These are phyloP conservation scores for Aphidius ervi DNA, from an alignment of 1,140 invertebrate genomes.

Conservation along the genomic window DNA sequence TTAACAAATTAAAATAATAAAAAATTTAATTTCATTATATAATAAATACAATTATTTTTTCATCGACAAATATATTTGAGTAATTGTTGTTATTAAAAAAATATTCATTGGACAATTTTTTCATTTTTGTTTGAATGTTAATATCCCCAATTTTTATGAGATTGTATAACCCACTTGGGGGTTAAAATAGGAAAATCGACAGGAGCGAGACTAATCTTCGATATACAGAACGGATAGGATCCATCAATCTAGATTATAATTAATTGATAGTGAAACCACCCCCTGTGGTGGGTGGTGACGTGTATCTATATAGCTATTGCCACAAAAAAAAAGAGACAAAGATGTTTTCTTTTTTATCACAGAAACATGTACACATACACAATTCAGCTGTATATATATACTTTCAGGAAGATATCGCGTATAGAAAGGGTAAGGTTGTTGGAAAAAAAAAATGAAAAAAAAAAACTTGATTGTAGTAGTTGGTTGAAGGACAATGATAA, in stretches of 20 bases:
- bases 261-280: constrained; percentile 51
- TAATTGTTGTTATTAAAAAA: no score
- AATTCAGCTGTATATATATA: background rate
- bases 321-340: background rate
- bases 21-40: no score
- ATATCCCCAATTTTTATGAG: background rate
- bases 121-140: background rate
- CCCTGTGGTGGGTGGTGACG: constrained; percentile 42
- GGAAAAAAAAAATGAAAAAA: constrained; percentile 20
- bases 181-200: constrained; percentile 21
- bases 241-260: constrained; percentile 57
- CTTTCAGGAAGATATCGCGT: no score
- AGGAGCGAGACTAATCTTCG: constrained; percentile 50
- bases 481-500: background rate
- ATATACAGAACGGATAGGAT: constrained; percentile 45
- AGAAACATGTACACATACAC: constrained; percentile 1
- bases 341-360: background rate
- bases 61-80: no score
- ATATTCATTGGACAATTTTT: no score
- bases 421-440: constrained; percentile 13
- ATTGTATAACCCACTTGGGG: background rate
- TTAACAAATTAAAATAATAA: no score
- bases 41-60: no score
- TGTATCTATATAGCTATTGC: constrained; percentile 28
- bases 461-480: constrained; percentile 20